Conservation (phyloP, 2,113 vertebrate species). For the Microcebus griseorufus region DNA sequence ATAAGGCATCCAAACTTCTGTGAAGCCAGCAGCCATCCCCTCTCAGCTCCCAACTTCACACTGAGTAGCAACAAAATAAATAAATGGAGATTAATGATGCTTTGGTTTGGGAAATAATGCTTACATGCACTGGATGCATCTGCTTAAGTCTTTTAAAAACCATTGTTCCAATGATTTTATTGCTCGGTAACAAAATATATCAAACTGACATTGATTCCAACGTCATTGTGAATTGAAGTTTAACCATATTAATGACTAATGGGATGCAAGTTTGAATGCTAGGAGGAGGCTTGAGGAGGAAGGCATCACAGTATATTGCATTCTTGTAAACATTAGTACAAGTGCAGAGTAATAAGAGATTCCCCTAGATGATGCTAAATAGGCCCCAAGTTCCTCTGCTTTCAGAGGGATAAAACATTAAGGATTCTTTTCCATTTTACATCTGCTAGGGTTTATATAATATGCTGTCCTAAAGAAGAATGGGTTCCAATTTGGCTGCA, state of each 20-base stretch:
- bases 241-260: conserved; percentile 69
- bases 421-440: not conserved
- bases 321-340: conserved; percentile 84
- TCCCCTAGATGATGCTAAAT: conserved; percentile 2
- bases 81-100: conserved; percentile 1
- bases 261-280: conserved; percentile 70
- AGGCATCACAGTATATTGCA: conserved; percentile 83
- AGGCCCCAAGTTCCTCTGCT: not conserved
- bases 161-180: conserved; percentile 84
- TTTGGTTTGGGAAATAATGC: conserved; percentile 70
- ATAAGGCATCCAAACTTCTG: conserved; percentile 69
- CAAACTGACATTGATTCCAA: conserved; percentile 82
- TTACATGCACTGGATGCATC: conserved; percentile 65
- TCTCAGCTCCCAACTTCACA: not conserved
- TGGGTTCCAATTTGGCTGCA: conserved; percentile 6
- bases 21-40: not conserved
- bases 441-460: not conserved
- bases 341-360: conserved; percentile 57
- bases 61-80: conserved; percentile 18
- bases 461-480: not conserved
- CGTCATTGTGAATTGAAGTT: conserved; percentile 80
- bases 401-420: not conserved
- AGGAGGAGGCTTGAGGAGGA: conserved; percentile 69
- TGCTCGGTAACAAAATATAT: conserved; percentile 86
- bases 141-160: conserved; percentile 68